phyloP scores from a whole-genome alignment of 2,113 vertebrate genomes.

The Engystomops pustulosus region DNA sequence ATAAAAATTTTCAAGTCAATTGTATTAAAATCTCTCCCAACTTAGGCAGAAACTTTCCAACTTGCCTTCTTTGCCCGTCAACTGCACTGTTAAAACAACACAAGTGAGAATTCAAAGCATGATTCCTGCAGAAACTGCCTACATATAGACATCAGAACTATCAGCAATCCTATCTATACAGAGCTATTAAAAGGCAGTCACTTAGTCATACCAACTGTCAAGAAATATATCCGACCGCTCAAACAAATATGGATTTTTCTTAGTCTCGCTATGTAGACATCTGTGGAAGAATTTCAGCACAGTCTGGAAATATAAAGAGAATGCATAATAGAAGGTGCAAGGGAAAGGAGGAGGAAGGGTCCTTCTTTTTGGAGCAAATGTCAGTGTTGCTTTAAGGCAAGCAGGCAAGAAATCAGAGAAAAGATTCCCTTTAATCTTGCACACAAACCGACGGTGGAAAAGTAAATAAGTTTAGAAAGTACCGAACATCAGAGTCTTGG shows the following conservation, averaged over 20 bases:
- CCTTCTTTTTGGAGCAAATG: conserved; percentile 33
- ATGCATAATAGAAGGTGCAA: conserved; percentile 31
- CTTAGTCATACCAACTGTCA: background rate
- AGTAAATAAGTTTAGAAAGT: conserved; percentile 53
- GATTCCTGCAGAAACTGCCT: background rate
- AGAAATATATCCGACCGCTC: background rate
- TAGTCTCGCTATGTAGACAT: background rate
- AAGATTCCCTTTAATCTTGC: conserved; percentile 40
- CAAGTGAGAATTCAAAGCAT: background rate
- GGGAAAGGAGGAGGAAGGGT: background rate
- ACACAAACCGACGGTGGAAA: conserved; percentile 28
- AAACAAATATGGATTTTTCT: background rate
- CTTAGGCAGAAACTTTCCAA: background rate
- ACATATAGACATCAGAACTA: background rate
- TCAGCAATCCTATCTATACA: background rate
- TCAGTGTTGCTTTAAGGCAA: conserved; percentile 45
- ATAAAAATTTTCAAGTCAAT: background rate
- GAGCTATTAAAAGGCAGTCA: background rate
- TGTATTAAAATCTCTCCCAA: background rate
- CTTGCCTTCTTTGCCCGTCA: background rate
- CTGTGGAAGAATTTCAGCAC: background rate
- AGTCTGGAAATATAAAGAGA: conserved; percentile 41
- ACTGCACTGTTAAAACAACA: background rate
- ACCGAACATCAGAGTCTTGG: conserved; percentile 18
- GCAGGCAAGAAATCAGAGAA: conserved; percentile 36